Conservation (phyloP, 2,797 vertebrate genomes). For the Myripristis jacobus region DNA sequence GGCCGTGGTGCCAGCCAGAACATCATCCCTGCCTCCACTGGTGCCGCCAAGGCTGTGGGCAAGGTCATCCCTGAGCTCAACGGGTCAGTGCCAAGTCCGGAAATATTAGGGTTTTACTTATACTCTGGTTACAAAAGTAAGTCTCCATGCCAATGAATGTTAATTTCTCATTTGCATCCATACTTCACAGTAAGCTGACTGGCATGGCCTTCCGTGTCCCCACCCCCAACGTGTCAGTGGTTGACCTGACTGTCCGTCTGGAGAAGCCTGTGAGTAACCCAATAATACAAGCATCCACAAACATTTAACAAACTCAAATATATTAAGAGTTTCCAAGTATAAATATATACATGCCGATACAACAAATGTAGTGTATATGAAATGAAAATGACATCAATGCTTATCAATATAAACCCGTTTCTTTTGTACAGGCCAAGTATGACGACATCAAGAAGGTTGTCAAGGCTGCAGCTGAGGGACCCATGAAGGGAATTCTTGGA, state of each 20-base stretch:
- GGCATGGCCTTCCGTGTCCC: slow-evolving; percentile 94
- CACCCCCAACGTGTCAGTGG: slow-evolving; percentile 89
- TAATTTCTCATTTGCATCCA: neutral
- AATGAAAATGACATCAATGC: neutral
- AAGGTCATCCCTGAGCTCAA: slow-evolving; percentile 92
- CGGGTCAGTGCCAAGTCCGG: slow-evolving; percentile 78
- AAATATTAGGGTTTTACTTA: neutral
- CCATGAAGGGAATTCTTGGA: slow-evolving; percentile 88
- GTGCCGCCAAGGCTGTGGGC: slow-evolving; percentile 90
- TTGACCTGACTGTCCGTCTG: slow-evolving; percentile 90
- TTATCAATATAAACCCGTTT: neutral
- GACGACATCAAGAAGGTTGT: slow-evolving; percentile 90
- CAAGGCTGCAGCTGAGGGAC: slow-evolving; percentile 87
- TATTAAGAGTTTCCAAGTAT: neutral
- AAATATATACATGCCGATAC: too few relatives aligned
- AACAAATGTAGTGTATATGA: neutral
- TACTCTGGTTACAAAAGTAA: neutral
- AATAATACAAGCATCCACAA: slow-evolving; percentile 93
- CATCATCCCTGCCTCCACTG: slow-evolving; percentile 91
- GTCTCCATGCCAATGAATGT: neutral
- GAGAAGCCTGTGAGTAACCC: slow-evolving; percentile 85
- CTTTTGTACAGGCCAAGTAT: slow-evolving; percentile 85
- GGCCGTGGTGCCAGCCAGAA: slow-evolving; percentile 90
- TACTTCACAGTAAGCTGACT: slow-evolving; percentile 85
- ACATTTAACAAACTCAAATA: neutral